These are phyloP conservation scores for Scotopteryx bipunctaria DNA, from an alignment of 2,888 invertebrate species.

Conservation along the genomic window DNA sequence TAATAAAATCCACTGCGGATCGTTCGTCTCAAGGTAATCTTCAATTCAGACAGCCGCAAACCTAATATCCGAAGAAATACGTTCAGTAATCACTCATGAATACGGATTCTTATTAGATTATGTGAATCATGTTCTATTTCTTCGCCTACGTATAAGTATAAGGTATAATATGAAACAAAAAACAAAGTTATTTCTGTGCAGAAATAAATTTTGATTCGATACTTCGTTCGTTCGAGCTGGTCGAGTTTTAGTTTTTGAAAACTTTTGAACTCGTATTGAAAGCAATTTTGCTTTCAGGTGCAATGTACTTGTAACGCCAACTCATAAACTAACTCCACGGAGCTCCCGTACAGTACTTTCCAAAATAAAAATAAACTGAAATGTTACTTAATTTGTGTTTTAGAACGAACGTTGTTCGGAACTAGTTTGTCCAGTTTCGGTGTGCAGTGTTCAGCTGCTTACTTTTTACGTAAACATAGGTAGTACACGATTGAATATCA, in stretches of 20 bases:
- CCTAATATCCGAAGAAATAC: slow-evolving; percentile 20
- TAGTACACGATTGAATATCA: too few relatives aligned
- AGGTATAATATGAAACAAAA: too few relatives aligned
- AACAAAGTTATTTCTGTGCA: too few relatives aligned
- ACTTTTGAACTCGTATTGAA: neutral
- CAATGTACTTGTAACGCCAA: neutral
- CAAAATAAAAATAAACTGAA: slow-evolving; percentile 23
- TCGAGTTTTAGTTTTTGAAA: too few relatives aligned
- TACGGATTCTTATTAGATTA: slow-evolving; percentile 21
- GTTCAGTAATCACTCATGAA: slow-evolving; percentile 27
- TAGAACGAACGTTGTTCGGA: slow-evolving; percentile 16
- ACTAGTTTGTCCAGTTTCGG: slow-evolving; percentile 13
- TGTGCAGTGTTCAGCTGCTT: neutral
- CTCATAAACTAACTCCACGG: slow-evolving; percentile 6
- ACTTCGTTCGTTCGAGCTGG: too few relatives aligned
- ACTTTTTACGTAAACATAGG: too few relatives aligned
- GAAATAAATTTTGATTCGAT: too few relatives aligned
- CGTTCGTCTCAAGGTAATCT: slow-evolving; percentile 14
- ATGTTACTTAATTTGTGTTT: slow-evolving; percentile 22
- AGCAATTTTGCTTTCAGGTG: neutral
- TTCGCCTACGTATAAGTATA: too few relatives aligned
- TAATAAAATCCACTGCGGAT: neutral
- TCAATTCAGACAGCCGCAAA: slow-evolving; percentile 3
- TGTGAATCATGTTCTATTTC: neutral
- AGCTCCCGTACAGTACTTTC: slow-evolving; percentile 2